phyloP scores from a whole-genome alignment of 2,888 invertebrate genomes.

The Drosophila kanekoi region DNA sequence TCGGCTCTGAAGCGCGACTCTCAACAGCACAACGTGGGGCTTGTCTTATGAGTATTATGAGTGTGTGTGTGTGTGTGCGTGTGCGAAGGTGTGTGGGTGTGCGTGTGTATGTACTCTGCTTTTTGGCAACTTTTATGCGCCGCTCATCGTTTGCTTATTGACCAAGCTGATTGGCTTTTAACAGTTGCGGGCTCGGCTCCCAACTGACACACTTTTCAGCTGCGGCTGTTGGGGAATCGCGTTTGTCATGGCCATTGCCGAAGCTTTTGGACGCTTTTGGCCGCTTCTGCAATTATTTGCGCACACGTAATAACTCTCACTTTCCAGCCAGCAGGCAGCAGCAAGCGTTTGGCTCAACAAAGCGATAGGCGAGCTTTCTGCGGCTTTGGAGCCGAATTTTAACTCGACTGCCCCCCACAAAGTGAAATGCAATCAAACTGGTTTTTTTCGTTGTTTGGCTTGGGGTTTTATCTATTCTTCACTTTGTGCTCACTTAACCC shows the following conservation, averaged over 20 bases:
- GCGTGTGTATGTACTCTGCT: slow-evolving; percentile 1
- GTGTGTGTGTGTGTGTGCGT: neutral
- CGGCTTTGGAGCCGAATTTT: slow-evolving; percentile 26
- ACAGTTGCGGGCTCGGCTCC: slow-evolving; percentile 29
- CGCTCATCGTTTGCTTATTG: slow-evolving; percentile 51
- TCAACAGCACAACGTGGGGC: slow-evolving; percentile 15
- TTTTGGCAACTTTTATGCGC: slow-evolving; percentile 51
- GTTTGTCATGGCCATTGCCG: slow-evolving; percentile 31
- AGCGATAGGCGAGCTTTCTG: slow-evolving; percentile 58
- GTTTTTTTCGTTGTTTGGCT: slow-evolving; percentile 38
- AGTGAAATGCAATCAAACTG: slow-evolving; percentile 72
- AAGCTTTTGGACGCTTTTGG: slow-evolving; percentile 29
- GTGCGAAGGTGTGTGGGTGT: neutral
- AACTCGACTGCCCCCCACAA: slow-evolving; percentile 16
- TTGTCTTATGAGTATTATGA: slow-evolving; percentile 21
- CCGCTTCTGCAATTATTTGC: slow-evolving; percentile 58
- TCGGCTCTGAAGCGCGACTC: slow-evolving; percentile 42
- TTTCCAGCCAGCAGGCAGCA: slow-evolving; percentile 50
- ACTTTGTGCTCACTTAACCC: slow-evolving; percentile 46
- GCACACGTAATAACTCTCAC: slow-evolving; percentile 76
- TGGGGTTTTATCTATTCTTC: neutral
- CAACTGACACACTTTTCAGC: slow-evolving; percentile 59
- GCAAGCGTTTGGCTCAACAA: slow-evolving; percentile 41
- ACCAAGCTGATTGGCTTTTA: slow-evolving; percentile 42
- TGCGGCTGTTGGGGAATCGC: slow-evolving; percentile 1